A percentile compares a stretch with the other conserved stretches of the same genome.
Conservation (phyloP, 1,140 invertebrate genomes). For the Tribolium madens region DNA sequence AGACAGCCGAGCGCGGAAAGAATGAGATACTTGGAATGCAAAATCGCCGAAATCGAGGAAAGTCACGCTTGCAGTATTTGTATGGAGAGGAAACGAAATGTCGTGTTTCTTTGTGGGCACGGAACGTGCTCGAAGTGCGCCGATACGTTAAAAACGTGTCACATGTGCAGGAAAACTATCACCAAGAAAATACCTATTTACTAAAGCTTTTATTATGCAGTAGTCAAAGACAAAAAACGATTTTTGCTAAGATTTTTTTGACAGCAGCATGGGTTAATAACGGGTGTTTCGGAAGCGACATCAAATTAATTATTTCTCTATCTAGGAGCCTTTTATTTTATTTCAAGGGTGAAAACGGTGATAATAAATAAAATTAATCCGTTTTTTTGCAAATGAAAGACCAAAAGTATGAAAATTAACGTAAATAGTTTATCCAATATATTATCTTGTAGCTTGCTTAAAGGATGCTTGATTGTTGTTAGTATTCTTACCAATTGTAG, state of each 20-base stretch:
- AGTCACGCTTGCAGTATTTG: conserved; percentile 83
- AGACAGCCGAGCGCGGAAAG: conserved; percentile 75
- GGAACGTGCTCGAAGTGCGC: conserved; percentile 87
- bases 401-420: no score
- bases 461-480: no score
- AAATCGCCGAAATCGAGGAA: conserved; percentile 91
- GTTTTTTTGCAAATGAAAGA: no score
- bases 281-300: no score
- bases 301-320: no score
- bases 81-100: conserved; percentile 82
- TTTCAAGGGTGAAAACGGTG: no score
- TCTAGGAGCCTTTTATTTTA: no score
- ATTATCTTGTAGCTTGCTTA: no score
- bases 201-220: conserved; percentile 61
- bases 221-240: background rate
- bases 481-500: no score
- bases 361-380: no score
- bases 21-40: conserved; percentile 83
- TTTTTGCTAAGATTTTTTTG: background rate
- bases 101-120: conserved; percentile 92
- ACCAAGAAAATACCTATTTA: conserved; percentile 90
- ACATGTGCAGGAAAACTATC: conserved; percentile 93
- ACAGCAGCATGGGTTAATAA: background rate
- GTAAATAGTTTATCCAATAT: no score
- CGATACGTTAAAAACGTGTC: conserved; percentile 85